Conservation (phyloP, 2,888 invertebrate species). For the Apomyelois bistriatella region DNA sequence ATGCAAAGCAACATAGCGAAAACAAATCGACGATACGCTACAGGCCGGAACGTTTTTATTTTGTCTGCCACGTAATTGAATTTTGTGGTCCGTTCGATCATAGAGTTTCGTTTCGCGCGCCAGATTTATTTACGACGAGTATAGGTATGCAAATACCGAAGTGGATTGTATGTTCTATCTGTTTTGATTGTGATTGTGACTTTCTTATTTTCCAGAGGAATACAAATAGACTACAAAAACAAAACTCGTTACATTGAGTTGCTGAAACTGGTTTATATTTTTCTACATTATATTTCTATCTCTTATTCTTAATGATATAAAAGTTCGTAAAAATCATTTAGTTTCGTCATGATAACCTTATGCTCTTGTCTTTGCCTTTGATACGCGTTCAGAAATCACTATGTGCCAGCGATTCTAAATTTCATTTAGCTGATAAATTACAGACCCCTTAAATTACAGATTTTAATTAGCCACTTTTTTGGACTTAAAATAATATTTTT, state of each 20-base stretch:
- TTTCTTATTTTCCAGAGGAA: slow-evolving; percentile 11
- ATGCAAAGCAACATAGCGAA: slow-evolving; percentile 55
- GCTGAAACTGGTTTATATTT: background rate
- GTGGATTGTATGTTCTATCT: slow-evolving; percentile 23
- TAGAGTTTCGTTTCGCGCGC: slow-evolving; percentile 37
- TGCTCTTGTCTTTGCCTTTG: too few species aligned
- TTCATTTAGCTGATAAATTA: too few species aligned
- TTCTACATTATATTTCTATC: background rate
- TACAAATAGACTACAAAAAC: background rate
- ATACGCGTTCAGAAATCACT: too few species aligned
- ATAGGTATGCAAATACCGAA: slow-evolving; percentile 31
- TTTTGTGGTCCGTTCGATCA: slow-evolving; percentile 66
- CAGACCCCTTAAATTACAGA: too few species aligned
- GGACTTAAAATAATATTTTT: too few species aligned
- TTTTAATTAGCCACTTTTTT: too few species aligned
- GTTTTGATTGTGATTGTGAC: slow-evolving; percentile 21
- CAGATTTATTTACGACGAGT: slow-evolving; percentile 45
- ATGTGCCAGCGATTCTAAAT: too few species aligned
- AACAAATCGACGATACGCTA: slow-evolving; percentile 68
- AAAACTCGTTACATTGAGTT: slow-evolving; percentile 8
- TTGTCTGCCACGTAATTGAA: slow-evolving; percentile 74
- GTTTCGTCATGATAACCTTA: too few species aligned
- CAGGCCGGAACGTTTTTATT: slow-evolving; percentile 64
- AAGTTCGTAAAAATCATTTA: background rate
- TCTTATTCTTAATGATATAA: too few species aligned